Conservation (phyloP, 2,888 invertebrate species). For the Dynastes hyllus region DNA sequence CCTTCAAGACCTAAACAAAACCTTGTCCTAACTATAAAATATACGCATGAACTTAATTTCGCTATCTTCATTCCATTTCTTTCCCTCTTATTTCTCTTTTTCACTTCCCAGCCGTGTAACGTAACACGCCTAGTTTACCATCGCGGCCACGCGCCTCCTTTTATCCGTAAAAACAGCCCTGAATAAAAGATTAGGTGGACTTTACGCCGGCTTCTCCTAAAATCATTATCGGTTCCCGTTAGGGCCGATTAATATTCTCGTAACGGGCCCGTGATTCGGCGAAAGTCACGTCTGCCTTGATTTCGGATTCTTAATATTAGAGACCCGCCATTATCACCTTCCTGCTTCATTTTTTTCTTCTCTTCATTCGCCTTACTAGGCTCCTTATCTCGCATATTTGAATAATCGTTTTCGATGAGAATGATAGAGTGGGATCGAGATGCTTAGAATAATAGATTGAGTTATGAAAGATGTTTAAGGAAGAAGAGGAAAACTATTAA, state of each 20-base stretch:
- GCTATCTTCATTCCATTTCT: too few species aligned
- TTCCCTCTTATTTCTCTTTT: not conserved
- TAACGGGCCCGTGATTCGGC: constrained; percentile 26
- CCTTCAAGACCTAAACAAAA: too few species aligned
- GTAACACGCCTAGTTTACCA: constrained; percentile 7
- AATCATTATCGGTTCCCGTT: constrained; percentile 44
- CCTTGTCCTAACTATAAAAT: too few species aligned
- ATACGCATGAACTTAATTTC: too few species aligned
- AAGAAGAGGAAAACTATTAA: too few species aligned
- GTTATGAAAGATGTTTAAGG: too few species aligned
- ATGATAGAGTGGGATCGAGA: not conserved
- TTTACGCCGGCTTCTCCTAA: constrained; percentile 36
- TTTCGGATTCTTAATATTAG: constrained; percentile 26
- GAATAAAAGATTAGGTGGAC: constrained; percentile 47
- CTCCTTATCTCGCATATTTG: not conserved
- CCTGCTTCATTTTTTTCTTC: not conserved
- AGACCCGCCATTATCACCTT: not conserved
- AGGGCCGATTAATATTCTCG: constrained; percentile 44
- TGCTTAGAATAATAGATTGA: too few species aligned
- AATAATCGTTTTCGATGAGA: constrained; percentile 6
- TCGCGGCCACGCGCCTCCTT: constrained; percentile 28
- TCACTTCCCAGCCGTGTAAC: not conserved
- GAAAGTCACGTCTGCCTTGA: constrained; percentile 39
- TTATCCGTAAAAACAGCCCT: constrained; percentile 24
- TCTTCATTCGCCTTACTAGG: not conserved